Conservation (phyloP, 2,888 invertebrate species). For the Brenthis hecate region DNA sequence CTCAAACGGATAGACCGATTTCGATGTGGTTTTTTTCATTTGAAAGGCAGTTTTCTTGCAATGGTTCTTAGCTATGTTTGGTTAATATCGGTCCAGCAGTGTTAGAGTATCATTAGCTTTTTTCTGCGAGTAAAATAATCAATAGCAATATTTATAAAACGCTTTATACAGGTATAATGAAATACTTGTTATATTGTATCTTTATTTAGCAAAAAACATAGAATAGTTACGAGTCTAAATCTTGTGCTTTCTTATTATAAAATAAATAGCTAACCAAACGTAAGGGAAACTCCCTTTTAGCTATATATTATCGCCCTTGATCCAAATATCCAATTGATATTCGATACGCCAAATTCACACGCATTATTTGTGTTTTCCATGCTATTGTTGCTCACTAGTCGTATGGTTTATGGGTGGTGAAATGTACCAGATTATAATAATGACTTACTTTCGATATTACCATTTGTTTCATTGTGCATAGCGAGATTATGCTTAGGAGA, state of each 20-base stretch:
- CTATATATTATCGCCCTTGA: constrained; percentile 54
- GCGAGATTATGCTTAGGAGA: background rate
- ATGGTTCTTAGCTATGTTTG: too few relatives aligned
- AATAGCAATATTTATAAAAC: too few relatives aligned
- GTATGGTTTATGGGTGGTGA: constrained; percentile 42
- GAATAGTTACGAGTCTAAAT: too few relatives aligned
- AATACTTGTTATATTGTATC: too few relatives aligned
- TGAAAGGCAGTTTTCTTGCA: too few relatives aligned
- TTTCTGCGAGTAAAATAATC: too few relatives aligned
- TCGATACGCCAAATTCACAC: constrained; percentile 77
- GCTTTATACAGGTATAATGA: too few relatives aligned
- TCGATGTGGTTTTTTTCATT: too few relatives aligned
- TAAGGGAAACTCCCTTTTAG: constrained; percentile 49
- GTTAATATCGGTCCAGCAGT: too few relatives aligned
- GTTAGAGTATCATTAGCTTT: too few relatives aligned
- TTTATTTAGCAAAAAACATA: too few relatives aligned
- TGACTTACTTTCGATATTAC: constrained; percentile 17
- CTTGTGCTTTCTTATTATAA: constrained; percentile 2
- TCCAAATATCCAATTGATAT: constrained; percentile 70
- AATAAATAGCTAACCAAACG: constrained; percentile 38
- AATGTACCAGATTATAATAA: constrained; percentile 30
- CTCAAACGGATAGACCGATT: too few relatives aligned
- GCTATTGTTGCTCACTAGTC: constrained; percentile 56
- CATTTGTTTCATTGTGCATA: constrained; percentile 27
- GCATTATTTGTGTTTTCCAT: constrained; percentile 65